phyloP scores from a whole-genome alignment of 2,797 vertebrate genomes.

The Hypotaenidia okinawae region DNA sequence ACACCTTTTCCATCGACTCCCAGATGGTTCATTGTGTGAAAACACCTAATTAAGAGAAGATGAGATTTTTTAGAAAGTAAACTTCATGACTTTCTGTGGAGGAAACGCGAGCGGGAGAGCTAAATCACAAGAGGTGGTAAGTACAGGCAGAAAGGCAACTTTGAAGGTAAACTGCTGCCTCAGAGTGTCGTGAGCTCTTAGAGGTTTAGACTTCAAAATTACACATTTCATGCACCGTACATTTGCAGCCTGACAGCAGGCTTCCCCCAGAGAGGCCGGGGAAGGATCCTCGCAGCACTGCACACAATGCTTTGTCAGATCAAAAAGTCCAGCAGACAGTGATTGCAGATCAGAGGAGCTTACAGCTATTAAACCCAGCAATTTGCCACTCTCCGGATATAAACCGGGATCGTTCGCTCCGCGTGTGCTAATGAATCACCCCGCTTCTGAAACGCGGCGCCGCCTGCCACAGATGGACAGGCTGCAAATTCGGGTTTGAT shows the following conservation, averaged over 20 bases:
- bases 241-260: slow-evolving; percentile 18
- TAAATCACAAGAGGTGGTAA: background rate
- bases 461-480: background rate
- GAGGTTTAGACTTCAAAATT: slow-evolving; percentile 3
- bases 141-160: background rate
- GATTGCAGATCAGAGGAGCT: slow-evolving; percentile 23
- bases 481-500: fast-evolving
- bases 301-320: background rate
- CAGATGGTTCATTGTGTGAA: background rate
- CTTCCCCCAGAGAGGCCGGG: background rate
- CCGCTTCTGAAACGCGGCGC: background rate
- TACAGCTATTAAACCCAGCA: background rate
- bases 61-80: background rate
- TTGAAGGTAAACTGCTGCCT: slow-evolving; percentile 30
- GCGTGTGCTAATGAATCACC: fast-evolving
- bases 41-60: slow-evolving; percentile 19
- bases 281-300: background rate
- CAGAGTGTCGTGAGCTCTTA: background rate
- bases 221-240: background rate
- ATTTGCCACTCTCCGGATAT: background rate
- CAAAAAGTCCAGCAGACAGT: background rate
- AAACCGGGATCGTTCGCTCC: background rate
- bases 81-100: background rate
- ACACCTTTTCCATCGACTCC: background rate
- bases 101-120: background rate